phyloP scores from a whole-genome alignment of 2,888 invertebrate species.

The Cantharis flavilabris region DNA sequence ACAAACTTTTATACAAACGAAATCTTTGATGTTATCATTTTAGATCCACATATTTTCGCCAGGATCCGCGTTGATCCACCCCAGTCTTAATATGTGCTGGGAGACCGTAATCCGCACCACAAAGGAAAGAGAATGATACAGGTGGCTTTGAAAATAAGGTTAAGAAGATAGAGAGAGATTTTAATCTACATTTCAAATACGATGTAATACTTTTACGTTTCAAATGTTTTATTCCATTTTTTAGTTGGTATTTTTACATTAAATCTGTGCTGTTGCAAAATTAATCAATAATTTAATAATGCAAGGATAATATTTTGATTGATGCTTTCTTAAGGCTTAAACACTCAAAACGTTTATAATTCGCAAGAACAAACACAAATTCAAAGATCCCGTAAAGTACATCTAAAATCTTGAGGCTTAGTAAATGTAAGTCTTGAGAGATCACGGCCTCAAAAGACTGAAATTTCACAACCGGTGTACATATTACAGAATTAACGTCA shows the following conservation, averaged over 20 bases:
- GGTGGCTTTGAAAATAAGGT: slow-evolving; percentile 29
- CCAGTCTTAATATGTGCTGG: slow-evolving; percentile 24
- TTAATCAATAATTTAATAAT: neutral
- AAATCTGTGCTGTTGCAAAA: neutral
- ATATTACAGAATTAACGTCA: slow-evolving; percentile 24
- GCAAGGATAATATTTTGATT: neutral
- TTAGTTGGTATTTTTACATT: neutral
- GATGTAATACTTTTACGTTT: slow-evolving; percentile 12
- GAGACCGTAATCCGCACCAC: slow-evolving; percentile 26
- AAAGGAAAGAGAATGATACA: slow-evolving; percentile 28
- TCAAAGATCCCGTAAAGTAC: slow-evolving; percentile 15
- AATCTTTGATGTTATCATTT: slow-evolving; percentile 29
- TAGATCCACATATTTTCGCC: slow-evolving; percentile 27
- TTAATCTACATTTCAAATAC: slow-evolving; percentile 27
- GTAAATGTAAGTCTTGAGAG: slow-evolving; percentile 14
- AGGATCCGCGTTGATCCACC: slow-evolving; percentile 26
- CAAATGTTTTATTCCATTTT: neutral
- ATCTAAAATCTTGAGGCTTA: slow-evolving; percentile 19
- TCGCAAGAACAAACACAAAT: slow-evolving; percentile 15
- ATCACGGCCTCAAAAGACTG: slow-evolving; percentile 19
- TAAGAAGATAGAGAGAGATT: slow-evolving; percentile 20
- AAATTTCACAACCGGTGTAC: slow-evolving; percentile 26
- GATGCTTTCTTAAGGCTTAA: neutral
- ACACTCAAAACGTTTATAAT: slow-evolving; percentile 4
- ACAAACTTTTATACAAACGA: slow-evolving; percentile 29